Conservation (phyloP, 64 coral and sea anemone genomes). For the Pocillopora verrucosa region DNA sequence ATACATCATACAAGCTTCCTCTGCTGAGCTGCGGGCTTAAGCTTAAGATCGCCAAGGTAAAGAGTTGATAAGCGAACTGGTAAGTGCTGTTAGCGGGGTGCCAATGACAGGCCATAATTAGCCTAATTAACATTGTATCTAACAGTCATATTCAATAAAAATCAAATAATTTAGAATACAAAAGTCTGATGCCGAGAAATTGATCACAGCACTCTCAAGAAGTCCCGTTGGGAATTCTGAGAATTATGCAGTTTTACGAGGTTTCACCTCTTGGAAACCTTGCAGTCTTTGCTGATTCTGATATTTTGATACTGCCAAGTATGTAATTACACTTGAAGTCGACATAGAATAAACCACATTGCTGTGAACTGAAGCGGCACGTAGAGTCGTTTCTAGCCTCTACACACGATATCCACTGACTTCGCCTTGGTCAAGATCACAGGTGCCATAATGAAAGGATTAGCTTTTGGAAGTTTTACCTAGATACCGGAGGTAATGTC, state of each 20-base stretch:
- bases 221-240: neutral
- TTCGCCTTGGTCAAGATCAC: neutral
- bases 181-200: slow-evolving; percentile 14
- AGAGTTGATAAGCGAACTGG: slow-evolving; percentile 30
- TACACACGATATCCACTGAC: neutral
- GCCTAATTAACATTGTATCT: slow-evolving; percentile 68
- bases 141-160: slow-evolving; percentile 63
- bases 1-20: neutral
- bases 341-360: neutral
- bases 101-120: slow-evolving; percentile 53
- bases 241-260: neutral
- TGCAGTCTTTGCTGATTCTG: neutral
- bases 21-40: neutral
- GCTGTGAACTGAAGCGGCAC: slow-evolving; percentile 16
- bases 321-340: neutral
- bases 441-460: neutral
- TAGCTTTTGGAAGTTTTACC: neutral
- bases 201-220: neutral
- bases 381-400: neutral
- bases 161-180: slow-evolving; percentile 57
- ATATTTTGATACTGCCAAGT: neutral
- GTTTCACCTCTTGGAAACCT: neutral
- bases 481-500: slow-evolving; percentile 1
- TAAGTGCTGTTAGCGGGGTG: slow-evolving; percentile 46
- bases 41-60: neutral